These are phyloP conservation scores for Onychomys arenicola DNA, from an alignment of 2,797 vertebrate species.

Conservation along the genomic window DNA sequence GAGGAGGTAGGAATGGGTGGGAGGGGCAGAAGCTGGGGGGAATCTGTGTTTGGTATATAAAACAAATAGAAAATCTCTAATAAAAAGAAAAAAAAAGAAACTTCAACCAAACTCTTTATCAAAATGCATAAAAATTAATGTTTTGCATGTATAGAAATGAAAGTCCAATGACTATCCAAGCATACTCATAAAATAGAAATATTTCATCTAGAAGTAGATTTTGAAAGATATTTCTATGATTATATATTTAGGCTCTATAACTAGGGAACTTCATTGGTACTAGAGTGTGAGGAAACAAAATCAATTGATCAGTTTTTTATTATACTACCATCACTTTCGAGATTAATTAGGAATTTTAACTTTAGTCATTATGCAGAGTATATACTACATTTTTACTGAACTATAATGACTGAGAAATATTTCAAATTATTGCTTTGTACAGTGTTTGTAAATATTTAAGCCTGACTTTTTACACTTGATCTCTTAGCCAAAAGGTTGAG, in stretches of 20 bases:
- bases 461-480: background rate
- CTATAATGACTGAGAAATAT: background rate
- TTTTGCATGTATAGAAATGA: background rate
- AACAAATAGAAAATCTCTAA: no score
- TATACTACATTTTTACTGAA: slow-evolving; percentile 1
- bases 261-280: background rate
- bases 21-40: no score
- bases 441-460: background rate
- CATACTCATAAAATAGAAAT: slow-evolving; percentile 1
- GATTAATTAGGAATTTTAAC: slow-evolving; percentile 19
- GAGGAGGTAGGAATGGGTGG: no score
- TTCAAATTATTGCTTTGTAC: slow-evolving; percentile 25
- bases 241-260: slow-evolving; percentile 40
- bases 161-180: background rate
- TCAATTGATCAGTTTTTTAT: slow-evolving; percentile 27
- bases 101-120: background rate
- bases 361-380: background rate
- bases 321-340: slow-evolving; percentile 21
- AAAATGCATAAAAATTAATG: slow-evolving; percentile 24
- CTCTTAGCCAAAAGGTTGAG: no score
- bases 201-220: background rate
- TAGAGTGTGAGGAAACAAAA: slow-evolving; percentile 16
- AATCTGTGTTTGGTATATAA: no score
- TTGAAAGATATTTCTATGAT: background rate
- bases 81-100: no score